Evolutionary conservation across 2,797 vertebrate genomes (phyloP), one percentile per base, ranked within the genome.

Genomic region (Thunnus albacares): DNA sequence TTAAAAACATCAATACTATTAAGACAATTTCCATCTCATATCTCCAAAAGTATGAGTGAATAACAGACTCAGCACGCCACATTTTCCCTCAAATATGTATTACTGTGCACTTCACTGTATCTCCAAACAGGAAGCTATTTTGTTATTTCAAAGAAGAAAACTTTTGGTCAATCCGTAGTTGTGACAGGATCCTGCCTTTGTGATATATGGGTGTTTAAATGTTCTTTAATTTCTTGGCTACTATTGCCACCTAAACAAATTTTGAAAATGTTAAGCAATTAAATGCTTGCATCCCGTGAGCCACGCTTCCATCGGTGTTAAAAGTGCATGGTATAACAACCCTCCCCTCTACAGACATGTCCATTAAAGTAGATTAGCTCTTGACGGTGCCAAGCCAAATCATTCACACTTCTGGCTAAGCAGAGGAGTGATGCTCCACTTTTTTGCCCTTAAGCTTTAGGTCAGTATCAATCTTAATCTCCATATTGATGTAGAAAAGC

Each of bases 381-480:
- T 55, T 1, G 6, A 55, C 52, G 43, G 33, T 53, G 24, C 51
- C 67, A 35, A 80, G 59, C 55, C 63, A 71, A 64, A 74, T 69
- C 69, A 61, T 78, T 77, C 53, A 72, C 51, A 81, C 49, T 56
- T 52, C 38, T 41, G 60, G 70, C 61, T 65, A 35, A 77, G 75
- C 51, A 72, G 24, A 74, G 33, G 56, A 77, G 58, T 70, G 45
- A 58, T 5, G 15, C 57, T 53, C 26, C 61, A 71, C 61, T 28
- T 73, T 24, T 79, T 24, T n/a, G 28, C 56, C 62, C 55, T 53
- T 3, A 72, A 81, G 79, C 75, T 75, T 83, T 57, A 70, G 75
- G 80, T 87, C 67, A 84, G 69, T 58, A 77, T 71, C 69, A 80
- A 47, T 75, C 72, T 71, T 80, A 80, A 90, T 80, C 81, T 87